Base-by-base conservation (phyloP, 2,888 invertebrate genomes). In the Oxytorus armatus region DNA sequence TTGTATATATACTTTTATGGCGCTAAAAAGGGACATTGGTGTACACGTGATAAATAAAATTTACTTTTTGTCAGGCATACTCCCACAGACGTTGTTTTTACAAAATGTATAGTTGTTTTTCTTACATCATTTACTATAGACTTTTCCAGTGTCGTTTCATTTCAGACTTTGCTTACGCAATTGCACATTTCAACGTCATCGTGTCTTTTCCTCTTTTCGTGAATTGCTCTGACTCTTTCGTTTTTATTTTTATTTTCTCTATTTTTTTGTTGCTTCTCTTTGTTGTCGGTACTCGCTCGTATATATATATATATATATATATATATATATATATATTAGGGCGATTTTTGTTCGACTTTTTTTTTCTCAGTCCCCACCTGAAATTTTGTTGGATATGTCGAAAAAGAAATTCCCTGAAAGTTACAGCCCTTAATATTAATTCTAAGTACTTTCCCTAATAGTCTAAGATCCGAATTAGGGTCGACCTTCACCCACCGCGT, bases 181-280 rank as follows among this genome's bases (percentile, higher is more conserved):
- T 59, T 57, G 44, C 68, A 61, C 55, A 53, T 61, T 63, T 53
- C 51, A 68, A 53, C 29, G 33, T 44, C 55, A 33, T 65, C 59
- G 53, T 59, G 53, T 66, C 36, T 55, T 51, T 75, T 66, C 14
- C 25, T 51, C 39, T 23, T 39, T 44, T 44, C 68, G 18, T 42
- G 14, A 75, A 65, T 57, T 65, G 18, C 53, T 49, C 44, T 36
- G 49, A 36, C 68, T 65, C 44, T 65, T 59, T 29, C 42, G 25
- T 14, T 44, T 39, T 55, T 55, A 21, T 51, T 65, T 59, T 73
- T 61, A 66, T 23, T 59, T 39, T 4, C 39, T 5, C 39, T 57
- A 16, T 44, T 23, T n/a, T 42, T 53, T 57, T n/a, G n/a, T 57
- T 36, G 39, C 14, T 42, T 39, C 11, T 29, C 25, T 57, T 49